Evolutionary conservation across 2,888 invertebrate genomes (phyloP), one percentile per base, ranked within the genome.

Genomic region (Mimachlamys varia): DNA sequence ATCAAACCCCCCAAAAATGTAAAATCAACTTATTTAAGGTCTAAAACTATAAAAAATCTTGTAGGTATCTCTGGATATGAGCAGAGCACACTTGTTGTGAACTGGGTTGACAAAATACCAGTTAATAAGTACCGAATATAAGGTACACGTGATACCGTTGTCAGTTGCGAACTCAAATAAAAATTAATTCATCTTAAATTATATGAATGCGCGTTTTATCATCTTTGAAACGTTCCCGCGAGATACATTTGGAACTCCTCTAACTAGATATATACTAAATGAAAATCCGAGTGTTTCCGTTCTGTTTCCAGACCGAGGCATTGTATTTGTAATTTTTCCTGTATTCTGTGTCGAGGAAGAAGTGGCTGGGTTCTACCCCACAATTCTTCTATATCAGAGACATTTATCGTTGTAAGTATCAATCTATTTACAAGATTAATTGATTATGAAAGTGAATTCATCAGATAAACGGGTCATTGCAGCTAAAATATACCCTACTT

Each of bases 321-420:
- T 76, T 76, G 76, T 76, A 76, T 76, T 76, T 76, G 76, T 76
- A 76, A 76, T 76, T 76, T 76, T 76, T 76, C 76, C 76, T 76
- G 76, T 76, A 76, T 76, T 58, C 76, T 76, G 76, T 76, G 33
- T 76, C 76, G 27, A 76, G 33, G 33, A 33, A 76, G 76, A 76
- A 76, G 76, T 76, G 76, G 27, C 76, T 76, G 76, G 76, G 76
- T 76, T 76, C 15, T 76, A 76, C 76, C 76, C 76, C 27, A 22
- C 76, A 22, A 3, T 76, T 22, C 33, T 33, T 27, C 27, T 33
- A 15, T 76, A 76, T 76, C 33, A 27, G 76, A 76, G 27, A 33
- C 27, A 76, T 76, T 33, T 12, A 76, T 27, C 13, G 10, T 27
- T 76, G 76, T 76, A 76, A 76, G 76, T 76, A 33, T 33, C 27